Percentiles rank a stretch among this genome's conserved stretches.
phyloP scores from a whole-genome alignment of 2,113 vertebrate species.

The Pyrgilauda ruficollis region DNA sequence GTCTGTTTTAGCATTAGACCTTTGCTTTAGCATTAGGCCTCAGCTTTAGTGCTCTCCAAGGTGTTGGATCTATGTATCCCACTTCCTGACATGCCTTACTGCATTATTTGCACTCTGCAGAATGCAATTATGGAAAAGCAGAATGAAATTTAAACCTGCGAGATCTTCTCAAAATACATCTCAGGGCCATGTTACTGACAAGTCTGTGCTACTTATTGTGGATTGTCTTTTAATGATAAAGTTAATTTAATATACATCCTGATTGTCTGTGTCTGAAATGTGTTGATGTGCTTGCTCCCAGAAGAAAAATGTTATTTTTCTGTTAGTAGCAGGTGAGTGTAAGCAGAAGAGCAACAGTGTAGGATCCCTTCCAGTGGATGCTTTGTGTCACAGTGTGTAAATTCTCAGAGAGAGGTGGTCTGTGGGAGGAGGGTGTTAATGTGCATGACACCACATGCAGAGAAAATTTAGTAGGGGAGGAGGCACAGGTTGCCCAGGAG shows the following conservation, averaged over 20 bases:
- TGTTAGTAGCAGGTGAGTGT: background rate
- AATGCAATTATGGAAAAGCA: background rate
- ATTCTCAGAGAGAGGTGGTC: background rate
- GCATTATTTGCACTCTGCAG: background rate
- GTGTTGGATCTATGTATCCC: background rate
- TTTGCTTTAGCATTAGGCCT: background rate
- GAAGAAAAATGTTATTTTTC: background rate
- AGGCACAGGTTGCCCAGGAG: background rate
- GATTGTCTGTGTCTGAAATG: fast-evolving
- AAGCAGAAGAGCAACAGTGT: background rate
- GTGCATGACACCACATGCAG: background rate
- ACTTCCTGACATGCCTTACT: background rate
- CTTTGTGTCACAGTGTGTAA: background rate
- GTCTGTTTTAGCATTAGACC: background rate
- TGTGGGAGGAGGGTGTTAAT: background rate
- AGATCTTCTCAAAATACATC: background rate
- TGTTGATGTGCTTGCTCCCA: background rate
- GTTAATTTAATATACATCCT: background rate
- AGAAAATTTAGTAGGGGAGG: background rate
- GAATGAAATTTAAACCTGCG: background rate
- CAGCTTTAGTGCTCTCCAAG: background rate
- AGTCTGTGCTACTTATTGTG: background rate
- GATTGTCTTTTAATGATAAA: background rate
- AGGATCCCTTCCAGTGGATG: background rate
- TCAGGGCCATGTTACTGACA: background rate